A percentile compares a stretch with the other conserved stretches of the same genome.
These are phyloP conservation scores for Darevskia mixta DNA, from an alignment of 2,797 vertebrate species.

Conservation along the genomic window DNA sequence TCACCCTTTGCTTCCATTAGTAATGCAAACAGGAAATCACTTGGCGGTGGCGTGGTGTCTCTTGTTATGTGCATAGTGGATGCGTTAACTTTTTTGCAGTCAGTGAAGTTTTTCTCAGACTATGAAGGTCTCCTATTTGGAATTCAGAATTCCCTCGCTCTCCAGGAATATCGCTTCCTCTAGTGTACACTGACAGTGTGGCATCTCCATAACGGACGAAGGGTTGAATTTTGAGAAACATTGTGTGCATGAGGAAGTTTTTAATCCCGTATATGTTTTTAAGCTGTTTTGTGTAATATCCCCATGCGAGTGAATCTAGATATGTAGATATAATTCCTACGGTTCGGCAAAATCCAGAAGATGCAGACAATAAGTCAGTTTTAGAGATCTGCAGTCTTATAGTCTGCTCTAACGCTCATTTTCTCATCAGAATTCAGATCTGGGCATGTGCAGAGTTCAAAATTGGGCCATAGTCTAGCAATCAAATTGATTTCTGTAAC, in stretches of 20 bases:
- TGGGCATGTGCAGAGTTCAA: background rate
- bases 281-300: background rate
- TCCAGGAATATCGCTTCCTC: background rate
- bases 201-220: conserved; percentile 3
- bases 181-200: background rate
- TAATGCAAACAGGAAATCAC: background rate
- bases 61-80: background rate
- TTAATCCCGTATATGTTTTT: background rate
- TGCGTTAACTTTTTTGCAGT: conserved; percentile 2
- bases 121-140: background rate
- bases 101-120: background rate
- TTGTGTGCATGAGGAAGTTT: background rate
- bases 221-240: background rate
- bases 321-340: background rate
- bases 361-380: background rate
- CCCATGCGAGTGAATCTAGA: background rate
- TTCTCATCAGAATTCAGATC: background rate
- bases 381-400: background rate
- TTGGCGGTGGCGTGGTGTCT: background rate
- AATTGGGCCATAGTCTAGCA: background rate
- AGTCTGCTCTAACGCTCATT: background rate
- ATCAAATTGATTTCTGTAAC: background rate
- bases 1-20: conserved; percentile 6
- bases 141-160: background rate
- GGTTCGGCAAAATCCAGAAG: background rate